phyloP scores from a whole-genome alignment of 2,113 vertebrate genomes.

The Recurvirostra avosetta region DNA sequence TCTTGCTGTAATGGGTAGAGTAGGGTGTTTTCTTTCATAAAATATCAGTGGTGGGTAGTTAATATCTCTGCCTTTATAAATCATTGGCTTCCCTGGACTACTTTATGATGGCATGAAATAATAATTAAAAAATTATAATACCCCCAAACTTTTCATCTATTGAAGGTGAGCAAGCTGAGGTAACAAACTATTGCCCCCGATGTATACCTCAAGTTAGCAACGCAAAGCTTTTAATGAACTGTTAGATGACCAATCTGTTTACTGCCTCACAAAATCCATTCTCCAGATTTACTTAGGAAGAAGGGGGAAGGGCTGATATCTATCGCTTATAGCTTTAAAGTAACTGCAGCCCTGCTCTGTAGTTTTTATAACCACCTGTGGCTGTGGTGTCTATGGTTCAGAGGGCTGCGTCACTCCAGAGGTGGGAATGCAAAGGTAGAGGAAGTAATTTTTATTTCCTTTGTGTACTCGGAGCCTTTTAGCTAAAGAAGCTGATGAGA shows the following conservation, averaged over 20 bases:
- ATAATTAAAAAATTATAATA: neutral
- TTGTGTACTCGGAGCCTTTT: neutral
- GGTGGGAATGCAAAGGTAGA: neutral
- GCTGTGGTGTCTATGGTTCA: neutral
- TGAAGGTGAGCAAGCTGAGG: neutral
- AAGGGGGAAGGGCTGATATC: rapidly evolving
- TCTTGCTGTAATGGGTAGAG: neutral
- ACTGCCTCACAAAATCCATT: neutral
- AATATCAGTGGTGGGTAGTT: neutral
- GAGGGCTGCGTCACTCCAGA: neutral
- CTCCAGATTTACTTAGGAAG: neutral
- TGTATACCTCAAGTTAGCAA: neutral
- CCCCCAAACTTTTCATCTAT: rapidly evolving
- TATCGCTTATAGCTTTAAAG: rapidly evolving
- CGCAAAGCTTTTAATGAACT: neutral
- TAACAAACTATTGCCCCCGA: neutral
- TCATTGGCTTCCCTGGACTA: neutral
- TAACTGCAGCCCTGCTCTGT: neutral
- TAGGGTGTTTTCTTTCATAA: neutral
- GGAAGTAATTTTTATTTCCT: neutral
- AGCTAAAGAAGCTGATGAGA: neutral
- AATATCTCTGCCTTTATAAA: neutral
- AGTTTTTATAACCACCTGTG: neutral
- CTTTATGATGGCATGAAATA: neutral
- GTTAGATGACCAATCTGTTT: neutral